phyloP scores from a whole-genome alignment of 2,797 vertebrate species.

The Uromys caudimaculatus region DNA sequence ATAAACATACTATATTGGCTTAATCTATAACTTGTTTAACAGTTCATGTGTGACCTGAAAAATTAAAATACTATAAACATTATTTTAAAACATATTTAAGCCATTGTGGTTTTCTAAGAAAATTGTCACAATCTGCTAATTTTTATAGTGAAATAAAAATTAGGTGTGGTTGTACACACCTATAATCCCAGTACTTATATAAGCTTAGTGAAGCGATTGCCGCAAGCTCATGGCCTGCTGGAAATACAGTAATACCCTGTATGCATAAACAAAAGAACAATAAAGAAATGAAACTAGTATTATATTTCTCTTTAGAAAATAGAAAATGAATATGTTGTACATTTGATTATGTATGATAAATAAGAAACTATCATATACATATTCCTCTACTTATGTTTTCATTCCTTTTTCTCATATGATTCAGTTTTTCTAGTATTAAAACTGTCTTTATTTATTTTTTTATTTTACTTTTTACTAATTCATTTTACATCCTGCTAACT shows the following conservation, averaged over 20 bases:
- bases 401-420: not conserved
- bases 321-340: not conserved
- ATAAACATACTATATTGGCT: not conserved
- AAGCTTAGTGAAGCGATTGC: not conserved
- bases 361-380: not conserved
- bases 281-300: not conserved
- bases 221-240: not conserved
- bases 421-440: not conserved
- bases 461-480: not conserved
- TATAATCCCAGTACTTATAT: not conserved
- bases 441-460: not conserved
- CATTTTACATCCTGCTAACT: not conserved
- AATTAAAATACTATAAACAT: not conserved
- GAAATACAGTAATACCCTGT: not conserved
- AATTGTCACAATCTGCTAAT: not conserved
- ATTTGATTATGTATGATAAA: not conserved
- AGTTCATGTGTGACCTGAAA: not conserved
- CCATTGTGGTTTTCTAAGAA: not conserved
- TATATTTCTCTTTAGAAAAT: not conserved
- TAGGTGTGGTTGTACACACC: not conserved
- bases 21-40: not conserved
- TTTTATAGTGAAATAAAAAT: not conserved
- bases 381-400: not conserved
- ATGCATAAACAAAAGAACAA: not conserved
- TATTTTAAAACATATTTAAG: not conserved